These are phyloP conservation scores for Hiodon alosoides DNA, from an alignment of 2,113 vertebrate genomes.

Conservation along the genomic window DNA sequence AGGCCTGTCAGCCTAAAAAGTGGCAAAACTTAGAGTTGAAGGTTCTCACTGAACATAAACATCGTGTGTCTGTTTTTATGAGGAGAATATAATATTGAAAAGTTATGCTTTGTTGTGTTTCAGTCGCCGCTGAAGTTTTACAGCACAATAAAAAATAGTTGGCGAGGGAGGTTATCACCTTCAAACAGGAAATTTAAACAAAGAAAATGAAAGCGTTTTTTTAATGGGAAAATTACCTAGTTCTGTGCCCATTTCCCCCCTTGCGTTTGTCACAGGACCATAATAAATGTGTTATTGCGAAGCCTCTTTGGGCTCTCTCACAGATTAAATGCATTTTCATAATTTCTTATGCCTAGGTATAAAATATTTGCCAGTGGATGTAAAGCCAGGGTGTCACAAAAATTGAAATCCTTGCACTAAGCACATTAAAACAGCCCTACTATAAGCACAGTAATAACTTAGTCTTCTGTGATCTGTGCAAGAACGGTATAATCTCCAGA, in stretches of 20 bases:
- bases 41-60: background rate
- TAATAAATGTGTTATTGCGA: slow-evolving; percentile 9
- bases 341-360: slow-evolving; percentile 9
- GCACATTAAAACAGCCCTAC: slow-evolving; percentile 1
- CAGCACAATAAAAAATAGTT: too few species aligned
- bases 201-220: background rate
- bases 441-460: background rate
- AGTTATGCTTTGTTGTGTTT: background rate
- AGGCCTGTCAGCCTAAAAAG: background rate
- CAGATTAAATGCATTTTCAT: slow-evolving; percentile 9
- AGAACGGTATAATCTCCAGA: background rate
- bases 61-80: background rate
- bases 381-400: slow-evolving; percentile 2
- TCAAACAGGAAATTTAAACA: background rate
- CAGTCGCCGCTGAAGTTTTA: background rate
- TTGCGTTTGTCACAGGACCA: slow-evolving; percentile 6
- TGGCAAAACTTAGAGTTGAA: background rate
- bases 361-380: slow-evolving; percentile 9
- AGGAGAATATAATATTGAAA: background rate
- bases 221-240: background rate
- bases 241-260: slow-evolving; percentile 2
- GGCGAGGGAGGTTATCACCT: background rate
- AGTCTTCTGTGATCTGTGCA: background rate
- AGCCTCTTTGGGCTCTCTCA: slow-evolving; percentile 5
- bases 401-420: slow-evolving; percentile 13